Evolutionary conservation across 2,888 invertebrate species (phyloP), one percentile per base, ranked within the genome.

Genomic region (Pyrochroa serraticornis): DNA sequence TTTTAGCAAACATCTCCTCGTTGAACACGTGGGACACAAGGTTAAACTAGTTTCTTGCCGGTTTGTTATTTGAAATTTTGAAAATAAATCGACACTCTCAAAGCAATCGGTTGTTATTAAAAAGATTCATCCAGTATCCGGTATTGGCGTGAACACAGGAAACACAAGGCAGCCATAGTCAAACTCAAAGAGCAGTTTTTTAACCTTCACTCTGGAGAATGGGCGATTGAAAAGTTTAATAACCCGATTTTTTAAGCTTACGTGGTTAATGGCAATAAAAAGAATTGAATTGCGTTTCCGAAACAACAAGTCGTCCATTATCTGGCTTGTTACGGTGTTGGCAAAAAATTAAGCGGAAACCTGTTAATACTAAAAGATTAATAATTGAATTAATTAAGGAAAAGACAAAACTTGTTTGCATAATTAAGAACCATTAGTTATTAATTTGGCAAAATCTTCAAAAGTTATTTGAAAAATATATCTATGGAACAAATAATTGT

Each of bases 381-480:
- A 42, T 51, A 58, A 52, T 36, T 49, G 36, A 44, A 46, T 53
- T 53, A 39, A 47, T 47, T 36, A 46, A 37, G 13, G n/a, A 8
- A 41, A 41, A 39, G 49, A 49, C 39, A 44, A 30, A 43, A 35
- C 46, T 58, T 51, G 45, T 58, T 51, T 52, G 9, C 45, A 47
- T 58, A 52, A 47, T 9, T 33, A 44, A 52, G 58, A 58, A 45
- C 43, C 32, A 22, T 32, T 42, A 35, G 44, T 56, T 33, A 56
- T 49, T 44, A 31, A 7, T 12, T 7, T 30, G 31, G 34, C 3
- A 36, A 30, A 9, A 31, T 3, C 3, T 8, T 35, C n/a, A n/a
- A n/a, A n/a, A n/a, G 6, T 34, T 34, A n/a, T 12, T 45, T 34
- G n/a, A 7, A 5, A 7, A 7, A 41, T 6, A 10, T 12, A 41